A percentile compares a stretch with the other conserved stretches of the same genome.
These are phyloP conservation scores for Ia io DNA, from an alignment of 2,113 vertebrate species.

Conservation along the genomic window DNA sequence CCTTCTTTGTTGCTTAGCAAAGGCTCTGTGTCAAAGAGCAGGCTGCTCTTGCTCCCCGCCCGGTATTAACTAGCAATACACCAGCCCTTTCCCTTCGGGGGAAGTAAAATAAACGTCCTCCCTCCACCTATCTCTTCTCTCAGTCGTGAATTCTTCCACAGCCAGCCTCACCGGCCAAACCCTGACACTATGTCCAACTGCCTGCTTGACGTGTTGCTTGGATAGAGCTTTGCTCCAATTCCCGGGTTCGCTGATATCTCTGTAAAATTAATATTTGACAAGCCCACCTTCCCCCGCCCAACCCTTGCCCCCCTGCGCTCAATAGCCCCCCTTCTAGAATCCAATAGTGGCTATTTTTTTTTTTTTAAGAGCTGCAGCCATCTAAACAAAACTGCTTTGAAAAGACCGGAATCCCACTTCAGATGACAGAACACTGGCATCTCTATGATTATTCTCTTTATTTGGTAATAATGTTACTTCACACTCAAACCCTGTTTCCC, in stretches of 20 bases:
- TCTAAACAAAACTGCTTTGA: not conserved
- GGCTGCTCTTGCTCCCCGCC: too few relatives aligned
- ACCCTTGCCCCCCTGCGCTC: accelerated
- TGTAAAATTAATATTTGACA: not conserved
- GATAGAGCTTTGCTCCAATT: too few relatives aligned
- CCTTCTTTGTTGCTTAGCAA: too few relatives aligned
- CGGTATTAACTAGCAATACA: too few relatives aligned
- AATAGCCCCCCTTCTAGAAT: not conserved
- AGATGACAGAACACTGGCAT: not conserved
- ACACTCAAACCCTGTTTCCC: not conserved
- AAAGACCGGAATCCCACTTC: not conserved
- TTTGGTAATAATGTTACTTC: not conserved
- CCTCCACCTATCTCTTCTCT: too few relatives aligned
- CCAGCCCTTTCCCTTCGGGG: too few relatives aligned
- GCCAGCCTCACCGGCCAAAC: too few relatives aligned
- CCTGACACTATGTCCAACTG: too few relatives aligned
- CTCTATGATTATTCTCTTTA: not conserved
- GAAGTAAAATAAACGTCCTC: too few relatives aligned
- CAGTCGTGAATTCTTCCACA: too few relatives aligned
- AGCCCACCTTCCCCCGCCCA: accelerated
- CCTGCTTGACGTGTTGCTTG: too few relatives aligned
- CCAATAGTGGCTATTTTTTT: not conserved
- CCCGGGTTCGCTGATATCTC: not conserved
- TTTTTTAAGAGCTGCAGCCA: not conserved
- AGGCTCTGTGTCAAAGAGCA: too few relatives aligned